phyloP scores from a whole-genome alignment of 2,888 invertebrate genomes.

The Rotaria magnacalcarata region DNA sequence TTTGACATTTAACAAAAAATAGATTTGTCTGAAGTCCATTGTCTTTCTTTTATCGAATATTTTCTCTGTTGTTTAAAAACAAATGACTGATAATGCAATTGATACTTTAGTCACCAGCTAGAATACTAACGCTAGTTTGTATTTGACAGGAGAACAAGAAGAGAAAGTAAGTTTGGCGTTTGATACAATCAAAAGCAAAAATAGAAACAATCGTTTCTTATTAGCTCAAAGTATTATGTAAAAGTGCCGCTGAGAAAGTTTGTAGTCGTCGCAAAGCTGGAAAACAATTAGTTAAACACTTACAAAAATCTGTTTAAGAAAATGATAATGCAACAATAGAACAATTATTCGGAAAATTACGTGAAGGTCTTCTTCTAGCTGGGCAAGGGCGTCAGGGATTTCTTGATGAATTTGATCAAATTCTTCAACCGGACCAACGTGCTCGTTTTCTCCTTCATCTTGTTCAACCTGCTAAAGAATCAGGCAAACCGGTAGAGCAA shows the following conservation, averaged over 20 bases:
- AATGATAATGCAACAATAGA: not conserved
- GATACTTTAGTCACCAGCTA: too few species aligned
- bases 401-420: not conserved
- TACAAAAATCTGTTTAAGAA: not conserved
- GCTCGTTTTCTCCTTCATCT: not conserved
- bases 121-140: too few species aligned
- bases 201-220: too few species aligned
- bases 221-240: not conserved
- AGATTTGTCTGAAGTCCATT: too few species aligned
- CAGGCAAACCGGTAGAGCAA: not conserved
- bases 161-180: too few species aligned
- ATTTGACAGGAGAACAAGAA: too few species aligned
- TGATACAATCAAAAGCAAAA: too few species aligned
- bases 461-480: not conserved
- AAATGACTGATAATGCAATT: too few species aligned
- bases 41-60: too few species aligned
- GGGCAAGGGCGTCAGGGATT: not conserved
- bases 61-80: too few species aligned
- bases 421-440: not conserved
- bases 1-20: too few species aligned
- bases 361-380: not conserved
- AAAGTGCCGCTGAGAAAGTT: not conserved
- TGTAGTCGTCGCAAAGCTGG: not conserved
- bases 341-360: not conserved
- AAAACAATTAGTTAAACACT: not conserved